Conservation (phyloP, 1,140 invertebrate genomes). For the Pseudomyrmex sp. region DNA sequence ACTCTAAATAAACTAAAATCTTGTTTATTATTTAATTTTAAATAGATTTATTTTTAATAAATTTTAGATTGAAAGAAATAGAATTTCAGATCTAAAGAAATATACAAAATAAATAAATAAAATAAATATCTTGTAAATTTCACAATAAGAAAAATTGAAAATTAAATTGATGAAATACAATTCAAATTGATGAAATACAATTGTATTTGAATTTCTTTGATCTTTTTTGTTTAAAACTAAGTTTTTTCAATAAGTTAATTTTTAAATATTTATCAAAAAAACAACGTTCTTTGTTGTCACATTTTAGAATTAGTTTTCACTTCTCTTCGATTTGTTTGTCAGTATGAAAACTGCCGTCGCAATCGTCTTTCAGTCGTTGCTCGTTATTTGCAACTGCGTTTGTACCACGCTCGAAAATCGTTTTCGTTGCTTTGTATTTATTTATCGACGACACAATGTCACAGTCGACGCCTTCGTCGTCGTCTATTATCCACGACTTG, state of each 20-base stretch:
- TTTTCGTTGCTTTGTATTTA: conserved; percentile 47
- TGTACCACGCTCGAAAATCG: background rate
- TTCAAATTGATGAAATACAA: background rate
- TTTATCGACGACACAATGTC: conserved; percentile 40
- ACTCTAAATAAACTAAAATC: background rate
- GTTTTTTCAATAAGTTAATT: background rate
- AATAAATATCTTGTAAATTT: background rate
- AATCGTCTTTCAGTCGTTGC: background rate
- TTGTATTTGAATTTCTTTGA: background rate
- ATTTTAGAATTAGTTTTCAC: background rate
- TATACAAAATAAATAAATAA: no score
- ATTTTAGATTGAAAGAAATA: background rate
- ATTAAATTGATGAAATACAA: background rate
- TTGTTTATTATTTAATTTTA: background rate
- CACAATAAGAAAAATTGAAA: background rate
- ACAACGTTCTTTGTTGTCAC: background rate
- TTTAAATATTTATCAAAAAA: background rate
- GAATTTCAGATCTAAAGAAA: no score
- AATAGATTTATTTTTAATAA: background rate
- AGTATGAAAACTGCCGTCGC: background rate
- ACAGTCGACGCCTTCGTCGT: conserved; percentile 13
- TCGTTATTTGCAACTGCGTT: background rate
- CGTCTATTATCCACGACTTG: conserved; percentile 37
- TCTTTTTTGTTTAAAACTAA: background rate
- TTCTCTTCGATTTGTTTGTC: background rate